These are phyloP conservation scores for Aphaenogaster rudis DNA, from an alignment of 1,140 invertebrate genomes.

Conservation along the genomic window DNA sequence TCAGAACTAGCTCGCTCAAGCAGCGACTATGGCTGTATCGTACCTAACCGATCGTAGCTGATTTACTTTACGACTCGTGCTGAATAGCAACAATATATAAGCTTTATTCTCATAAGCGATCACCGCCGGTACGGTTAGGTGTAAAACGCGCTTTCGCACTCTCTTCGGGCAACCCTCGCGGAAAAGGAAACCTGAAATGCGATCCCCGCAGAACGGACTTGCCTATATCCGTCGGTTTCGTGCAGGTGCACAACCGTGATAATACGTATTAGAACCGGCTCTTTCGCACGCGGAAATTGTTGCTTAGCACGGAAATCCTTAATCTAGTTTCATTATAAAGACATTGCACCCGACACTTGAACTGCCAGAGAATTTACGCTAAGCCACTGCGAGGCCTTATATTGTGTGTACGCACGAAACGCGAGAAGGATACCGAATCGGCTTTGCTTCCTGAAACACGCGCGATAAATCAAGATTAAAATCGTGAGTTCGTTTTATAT, in stretches of 20 bases:
- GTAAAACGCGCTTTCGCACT: constrained; percentile 67
- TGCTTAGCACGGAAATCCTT: constrained; percentile 53
- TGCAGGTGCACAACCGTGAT: constrained; percentile 63
- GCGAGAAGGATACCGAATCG: constrained; percentile 47
- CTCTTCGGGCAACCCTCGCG: constrained; percentile 60
- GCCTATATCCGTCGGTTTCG: constrained; percentile 51
- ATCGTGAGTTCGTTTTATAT: constrained; percentile 33
- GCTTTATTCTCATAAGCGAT: constrained; percentile 60
- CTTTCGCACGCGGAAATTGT: constrained; percentile 52
- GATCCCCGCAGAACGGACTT: constrained; percentile 52
- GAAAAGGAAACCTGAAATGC: constrained; percentile 72
- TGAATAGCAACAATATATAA: constrained; percentile 65
- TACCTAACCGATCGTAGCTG: constrained; percentile 65
- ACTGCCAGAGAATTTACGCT: not conserved
- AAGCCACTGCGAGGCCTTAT: not conserved
- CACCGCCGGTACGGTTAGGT: constrained; percentile 54
- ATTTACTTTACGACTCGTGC: constrained; percentile 74
- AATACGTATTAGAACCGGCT: constrained; percentile 46
- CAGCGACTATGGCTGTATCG: constrained; percentile 48
- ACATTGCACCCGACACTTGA: not conserved
- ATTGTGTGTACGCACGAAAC: constrained; percentile 5
- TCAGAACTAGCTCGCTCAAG: constrained; percentile 64
- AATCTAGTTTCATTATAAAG: constrained; percentile 61
- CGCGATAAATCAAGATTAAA: constrained; percentile 61
- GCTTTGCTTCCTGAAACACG: constrained; percentile 38